Evolutionary conservation across 2,797 vertebrate genomes (phyloP).

Genomic region (Cottoperca gobio): DNA sequence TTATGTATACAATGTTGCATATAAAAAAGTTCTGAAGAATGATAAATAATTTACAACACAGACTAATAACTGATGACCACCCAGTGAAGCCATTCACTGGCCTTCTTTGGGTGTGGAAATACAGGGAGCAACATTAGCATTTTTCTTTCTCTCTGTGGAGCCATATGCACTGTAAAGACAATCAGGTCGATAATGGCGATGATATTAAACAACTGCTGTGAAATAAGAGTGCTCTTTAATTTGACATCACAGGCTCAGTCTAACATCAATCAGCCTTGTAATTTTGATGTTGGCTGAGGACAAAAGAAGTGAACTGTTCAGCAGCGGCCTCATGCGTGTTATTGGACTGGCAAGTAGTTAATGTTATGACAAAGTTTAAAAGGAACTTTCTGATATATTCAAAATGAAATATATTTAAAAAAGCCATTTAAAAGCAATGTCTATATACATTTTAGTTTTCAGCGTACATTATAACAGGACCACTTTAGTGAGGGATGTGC

Average conservation of each 20-base stretch:
- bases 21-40: no score
- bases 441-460: neutral
- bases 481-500: no score
- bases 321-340: neutral
- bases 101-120: neutral
- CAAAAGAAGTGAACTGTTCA: neutral
- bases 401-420: slow-evolving; percentile 15
- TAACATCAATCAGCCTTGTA: neutral
- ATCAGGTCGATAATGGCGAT: neutral
- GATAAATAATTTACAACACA: neutral
- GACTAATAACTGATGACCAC: neutral
- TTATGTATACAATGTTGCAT: no score
- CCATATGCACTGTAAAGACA: neutral
- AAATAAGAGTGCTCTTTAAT: neutral
- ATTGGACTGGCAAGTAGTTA: neutral
- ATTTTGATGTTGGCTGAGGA: slow-evolving; percentile 1
- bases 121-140: neutral
- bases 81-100: neutral
- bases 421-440: slow-evolving; percentile 23
- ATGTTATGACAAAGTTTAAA: slow-evolving; percentile 12
- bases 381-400: slow-evolving; percentile 29
- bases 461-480: neutral
- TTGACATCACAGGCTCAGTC: neutral
- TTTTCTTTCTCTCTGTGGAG: neutral
- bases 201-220: slow-evolving; percentile 23